Conservation (phyloP, 2,888 invertebrate genomes). For the Amiota mariae region DNA sequence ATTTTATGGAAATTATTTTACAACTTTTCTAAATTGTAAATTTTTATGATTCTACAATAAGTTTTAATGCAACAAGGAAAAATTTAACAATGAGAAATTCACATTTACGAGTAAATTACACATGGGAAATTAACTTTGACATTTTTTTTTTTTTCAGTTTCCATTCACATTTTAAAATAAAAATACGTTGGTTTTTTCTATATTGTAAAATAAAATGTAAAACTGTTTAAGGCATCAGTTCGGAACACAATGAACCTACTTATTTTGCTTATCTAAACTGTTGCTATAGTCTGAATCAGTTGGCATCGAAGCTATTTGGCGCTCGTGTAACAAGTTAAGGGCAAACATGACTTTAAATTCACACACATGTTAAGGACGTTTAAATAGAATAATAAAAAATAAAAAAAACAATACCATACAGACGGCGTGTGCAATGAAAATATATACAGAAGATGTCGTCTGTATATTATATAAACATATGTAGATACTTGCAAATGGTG, state of each 20-base stretch:
- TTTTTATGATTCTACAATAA: too few species aligned
- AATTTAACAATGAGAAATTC: conserved; percentile 32
- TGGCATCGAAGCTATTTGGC: not conserved
- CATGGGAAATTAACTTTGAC: conserved; percentile 17
- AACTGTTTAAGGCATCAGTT: too few species aligned
- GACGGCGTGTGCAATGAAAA: too few species aligned
- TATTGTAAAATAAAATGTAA: too few species aligned
- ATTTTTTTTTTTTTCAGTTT: not conserved
- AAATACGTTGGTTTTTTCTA: not conserved
- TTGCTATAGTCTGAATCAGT: conserved; percentile 9
- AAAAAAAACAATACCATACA: conserved; percentile 34
- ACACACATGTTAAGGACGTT: conserved; percentile 22
- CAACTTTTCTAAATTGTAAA: too few species aligned
- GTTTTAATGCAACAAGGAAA: conserved; percentile 17
- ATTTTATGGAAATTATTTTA: too few species aligned
- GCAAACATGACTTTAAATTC: conserved; percentile 8
- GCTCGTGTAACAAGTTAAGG: conserved; percentile 19
- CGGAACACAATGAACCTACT: not conserved
- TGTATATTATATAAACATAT: too few species aligned
- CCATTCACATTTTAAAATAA: not conserved
- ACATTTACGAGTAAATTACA: conserved; percentile 24
- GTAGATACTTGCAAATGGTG: conserved; percentile 49
- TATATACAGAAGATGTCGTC: too few species aligned
- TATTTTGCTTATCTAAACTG: conserved; percentile 20
- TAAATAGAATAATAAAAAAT: conserved; percentile 28